phyloP scores from a whole-genome alignment of 2,113 vertebrate species.

The Lepidothrix coronata region DNA sequence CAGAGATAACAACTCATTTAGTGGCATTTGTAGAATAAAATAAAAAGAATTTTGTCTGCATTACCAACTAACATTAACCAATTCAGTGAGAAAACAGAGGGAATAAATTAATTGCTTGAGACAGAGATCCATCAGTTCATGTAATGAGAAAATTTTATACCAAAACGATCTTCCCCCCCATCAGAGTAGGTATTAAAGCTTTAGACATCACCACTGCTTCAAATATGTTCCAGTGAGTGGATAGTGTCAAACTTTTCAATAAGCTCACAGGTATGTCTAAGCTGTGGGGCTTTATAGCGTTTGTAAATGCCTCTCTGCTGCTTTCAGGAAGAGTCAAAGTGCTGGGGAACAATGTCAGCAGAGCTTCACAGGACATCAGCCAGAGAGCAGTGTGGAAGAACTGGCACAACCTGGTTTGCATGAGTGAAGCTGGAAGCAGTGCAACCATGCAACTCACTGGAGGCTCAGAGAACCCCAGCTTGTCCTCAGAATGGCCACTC shows the following conservation, averaged over 20 bases:
- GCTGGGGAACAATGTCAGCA: neutral
- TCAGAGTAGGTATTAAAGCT: conserved; percentile 13
- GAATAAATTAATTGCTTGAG: neutral
- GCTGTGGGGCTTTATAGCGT: neutral
- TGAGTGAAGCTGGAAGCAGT: neutral
- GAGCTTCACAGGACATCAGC: neutral
- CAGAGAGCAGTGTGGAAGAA: neutral
- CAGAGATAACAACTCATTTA: neutral
- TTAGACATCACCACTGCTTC: neutral
- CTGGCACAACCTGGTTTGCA: neutral
- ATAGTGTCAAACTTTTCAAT: neutral
- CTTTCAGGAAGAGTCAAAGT: neutral
- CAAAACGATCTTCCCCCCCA: neutral
- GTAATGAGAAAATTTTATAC: neutral
- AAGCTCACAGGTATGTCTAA: neutral
- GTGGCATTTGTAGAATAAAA: neutral
- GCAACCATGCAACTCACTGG: accelerated
- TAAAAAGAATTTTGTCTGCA: neutral
- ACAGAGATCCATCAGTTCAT: neutral
- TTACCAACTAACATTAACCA: neutral
- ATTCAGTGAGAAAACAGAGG: neutral
- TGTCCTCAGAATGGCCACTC: neutral
- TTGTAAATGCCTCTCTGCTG: neutral
- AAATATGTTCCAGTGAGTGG: neutral
- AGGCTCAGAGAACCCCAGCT: accelerated